Evolutionary conservation across 2,888 invertebrate genomes (phyloP).

Genomic region (Beris morrisii): DNA sequence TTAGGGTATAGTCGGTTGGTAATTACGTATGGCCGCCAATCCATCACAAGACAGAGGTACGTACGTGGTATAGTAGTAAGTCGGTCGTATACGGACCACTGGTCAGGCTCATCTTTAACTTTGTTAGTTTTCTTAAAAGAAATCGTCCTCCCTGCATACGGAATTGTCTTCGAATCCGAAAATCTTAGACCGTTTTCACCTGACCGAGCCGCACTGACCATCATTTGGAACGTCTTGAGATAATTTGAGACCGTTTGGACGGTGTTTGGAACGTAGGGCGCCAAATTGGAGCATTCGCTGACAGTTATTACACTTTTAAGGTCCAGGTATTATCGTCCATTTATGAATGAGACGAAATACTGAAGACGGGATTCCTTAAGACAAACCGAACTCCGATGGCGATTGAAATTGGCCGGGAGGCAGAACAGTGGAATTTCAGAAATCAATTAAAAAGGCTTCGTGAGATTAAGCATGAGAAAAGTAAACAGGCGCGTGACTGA

Average conservation of each 20-base stretch:
- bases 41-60: slow-evolving; percentile 6
- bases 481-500: no score
- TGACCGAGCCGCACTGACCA: background rate
- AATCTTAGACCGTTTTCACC: no score
- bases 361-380: no score
- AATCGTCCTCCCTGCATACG: no score
- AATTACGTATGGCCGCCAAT: slow-evolving; percentile 21
- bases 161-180: no score
- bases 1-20: slow-evolving; percentile 19
- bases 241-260: slow-evolving; percentile 4
- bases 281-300: slow-evolving; percentile 26
- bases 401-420: no score
- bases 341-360: background rate
- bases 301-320: slow-evolving; percentile 22
- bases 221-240: background rate
- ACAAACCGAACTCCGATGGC: no score
- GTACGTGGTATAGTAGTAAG: background rate
- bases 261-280: slow-evolving; percentile 1
- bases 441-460: no score
- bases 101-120: slow-evolving; percentile 16
- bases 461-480: no score
- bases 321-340: background rate
- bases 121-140: slow-evolving; percentile 23
- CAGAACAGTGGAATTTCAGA: no score
- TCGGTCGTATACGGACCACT: slow-evolving; percentile 3